Evolutionary conservation across 2,113 vertebrate species (phyloP), one percentile per base, ranked within the genome.

Genomic region (Callorhinus ursinus): DNA sequence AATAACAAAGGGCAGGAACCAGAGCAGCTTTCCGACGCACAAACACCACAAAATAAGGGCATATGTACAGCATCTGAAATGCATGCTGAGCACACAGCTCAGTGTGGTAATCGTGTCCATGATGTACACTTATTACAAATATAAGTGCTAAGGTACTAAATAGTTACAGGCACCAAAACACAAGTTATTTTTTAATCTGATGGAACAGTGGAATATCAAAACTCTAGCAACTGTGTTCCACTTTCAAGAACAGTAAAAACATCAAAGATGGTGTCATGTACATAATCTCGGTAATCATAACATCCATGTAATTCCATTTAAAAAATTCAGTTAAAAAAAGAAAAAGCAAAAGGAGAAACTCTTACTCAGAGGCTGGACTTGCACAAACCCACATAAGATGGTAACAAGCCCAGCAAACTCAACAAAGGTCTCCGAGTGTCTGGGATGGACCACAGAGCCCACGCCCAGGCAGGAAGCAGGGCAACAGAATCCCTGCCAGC

Each of bases 1-100:
- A 36, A 26, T 16, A 46, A 82, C 24, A 72, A 19, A 14, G 10
- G 49, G 65, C 69, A 88, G 39, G 26, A n/a, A 51, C 14, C 42
- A 19, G 13, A 2, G 22, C 63, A n/a, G 51, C 71, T 39, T 71
- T 67, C 10, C 0, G 31, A 36, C 2, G 6, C 21, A 3, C 33
- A 10, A 39, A 57, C 33, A 53, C 49, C n/a, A 31, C 33, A 76
- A 11, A 42, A 42, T 0, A 51, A 16, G 36, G 31, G 61, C 7
- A 33, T 0, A 19, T 8, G 18, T 1, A 61, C 1, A 3, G 31
- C 39, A 15, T 53, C 14, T 18, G 9, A 33, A 5, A 10, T 12
- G 69, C 42, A 9, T 0, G 3, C 21, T 21, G 10, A 39, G 74
- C 33, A 72, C 28, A 51, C 7, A 53, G 63, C 42, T 77, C 77